Base-by-base conservation (phyloP, 2,888 invertebrate genomes). In the Keiferia lycopersicella region DNA sequence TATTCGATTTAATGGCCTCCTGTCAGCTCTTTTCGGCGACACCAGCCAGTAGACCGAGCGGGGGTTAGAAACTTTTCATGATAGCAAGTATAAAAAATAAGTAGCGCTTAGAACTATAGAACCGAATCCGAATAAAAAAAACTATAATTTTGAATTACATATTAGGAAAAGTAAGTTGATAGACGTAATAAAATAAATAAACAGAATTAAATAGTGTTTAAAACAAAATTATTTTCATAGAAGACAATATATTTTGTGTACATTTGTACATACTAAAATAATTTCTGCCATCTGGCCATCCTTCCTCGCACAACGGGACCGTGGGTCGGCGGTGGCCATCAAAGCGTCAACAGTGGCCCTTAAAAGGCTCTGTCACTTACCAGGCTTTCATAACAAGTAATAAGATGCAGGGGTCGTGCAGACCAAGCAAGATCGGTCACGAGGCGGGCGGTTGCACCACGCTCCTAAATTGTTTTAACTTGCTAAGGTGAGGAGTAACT, bases 331-430 rank as follows among this genome's bases (percentile, higher is more conserved):
- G 18, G 26, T 16, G 22, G 14, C n/a, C 48, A 34, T 56, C 61
- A 61, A 61, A 61, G 61, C 50, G 26, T 41, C 64, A 53, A 60
- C 53, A 60, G 41, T 51, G 34, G 53, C 18, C 85, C 82, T 75
- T 86, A 87, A 86, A 90, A 83, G 88, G 86, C 73, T 69, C 79
- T 83, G 86, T 87, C 87, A 86, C 83, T 84, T 83, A 80, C 78
- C 77, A 73, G 75, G 80, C 82, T 88, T 88, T 89, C 88, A 89
- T 88, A 88, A 87, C 81, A 84, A 82, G 83, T 86, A 87, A 88
- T 85, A 85, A 85, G 84, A 86, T 86, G 81, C 85, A 80, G 82
- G 84, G 86, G 84, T 87, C 88, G 90, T 88, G 90, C 88, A 87
- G 87, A 82, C 84, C 85, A 80, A 82, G 82, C 79, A 82, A 81